Percentiles rank a stretch among this genome's conserved stretches.
Evolutionary conservation across 2,797 vertebrate genomes (phyloP).

Genomic region (Notolepis coatsorum): DNA sequence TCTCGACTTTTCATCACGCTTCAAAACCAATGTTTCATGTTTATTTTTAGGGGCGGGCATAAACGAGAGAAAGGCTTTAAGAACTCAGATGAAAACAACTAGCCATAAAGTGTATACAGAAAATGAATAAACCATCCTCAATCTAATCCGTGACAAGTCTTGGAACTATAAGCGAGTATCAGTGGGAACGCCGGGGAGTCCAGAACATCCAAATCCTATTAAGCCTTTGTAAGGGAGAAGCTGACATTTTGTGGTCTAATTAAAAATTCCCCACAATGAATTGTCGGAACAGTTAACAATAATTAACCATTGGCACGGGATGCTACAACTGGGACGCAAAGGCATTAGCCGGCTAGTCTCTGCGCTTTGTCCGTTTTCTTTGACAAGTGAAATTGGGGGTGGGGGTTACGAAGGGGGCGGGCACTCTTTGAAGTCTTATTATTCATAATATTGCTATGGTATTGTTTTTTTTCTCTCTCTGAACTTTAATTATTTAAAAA

Average conservation of each 20-base stretch:
- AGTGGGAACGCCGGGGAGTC: constrained; percentile 64
- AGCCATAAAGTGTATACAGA: constrained; percentile 71
- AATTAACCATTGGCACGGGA: constrained; percentile 74
- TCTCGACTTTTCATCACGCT: constrained; percentile 72
- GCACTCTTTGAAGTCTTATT: constrained; percentile 55
- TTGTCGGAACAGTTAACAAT: constrained; percentile 74
- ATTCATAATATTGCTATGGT: constrained; percentile 53
- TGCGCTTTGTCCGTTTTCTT: constrained; percentile 49
- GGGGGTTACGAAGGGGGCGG: constrained; percentile 5
- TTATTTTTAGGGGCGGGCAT: constrained; percentile 72
- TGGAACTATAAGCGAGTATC: constrained; percentile 68
- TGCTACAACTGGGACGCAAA: constrained; percentile 50
- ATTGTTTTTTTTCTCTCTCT: constrained; percentile 55
- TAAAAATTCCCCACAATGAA: constrained; percentile 77
- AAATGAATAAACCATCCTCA: constrained; percentile 76
- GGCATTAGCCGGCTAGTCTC: constrained; percentile 46
- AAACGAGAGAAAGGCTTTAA: constrained; percentile 77
- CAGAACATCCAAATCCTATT: constrained; percentile 83
- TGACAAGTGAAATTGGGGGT: constrained; percentile 42
- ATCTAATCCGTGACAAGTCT: constrained; percentile 71
- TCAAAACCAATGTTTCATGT: constrained; percentile 77
- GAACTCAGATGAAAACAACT: constrained; percentile 71
- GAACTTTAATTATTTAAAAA: constrained; percentile 76
- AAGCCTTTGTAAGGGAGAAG: constrained; percentile 74
- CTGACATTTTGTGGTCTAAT: constrained; percentile 84